Evolutionary conservation across 2,797 vertebrate genomes (phyloP), one percentile per base, ranked within the genome.

Genomic region (Pseudomugil gertrudae): DNA sequence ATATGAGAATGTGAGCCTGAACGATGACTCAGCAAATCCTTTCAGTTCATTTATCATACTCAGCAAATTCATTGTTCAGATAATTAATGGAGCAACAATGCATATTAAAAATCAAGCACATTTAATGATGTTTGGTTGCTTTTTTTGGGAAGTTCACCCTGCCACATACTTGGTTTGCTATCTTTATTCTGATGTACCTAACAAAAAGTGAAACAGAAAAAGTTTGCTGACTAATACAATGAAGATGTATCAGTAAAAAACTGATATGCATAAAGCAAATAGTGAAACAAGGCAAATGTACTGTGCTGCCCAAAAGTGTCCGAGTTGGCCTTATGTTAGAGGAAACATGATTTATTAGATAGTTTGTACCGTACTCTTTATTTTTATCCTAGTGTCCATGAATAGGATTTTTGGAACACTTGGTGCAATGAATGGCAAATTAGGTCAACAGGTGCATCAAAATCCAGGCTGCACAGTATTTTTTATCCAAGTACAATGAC

Each of bases 31-130:
- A 80, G 74, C 55, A 60, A 56, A 21, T 63, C 3, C 48, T 36
- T 45, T 32, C 5, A 60, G 11, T 63, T 67, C 55, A 74, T 79
- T 76, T 35, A 23, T 74, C 56, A 57, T 36, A 62, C 79, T 87
- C 81, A 83, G 69, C 64, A 71, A 65, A 79, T 26, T 84, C 72
- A 81, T 74, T 72, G 56, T 27, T 71, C 57, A 60, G 53, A 71
- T 78, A 59, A 83, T 82, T 69, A 69, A 80, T 70, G 63, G 67
- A 66, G 63, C 7, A 87, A 55, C 63, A 66, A 76, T 71, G 76
- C 64, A 9, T 14, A 23, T 33, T 23, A 8, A 43, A n/a, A 50
- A 56, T 56, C 57, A 69, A 10, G 45, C 26, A 36, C 23, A 33
- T 26, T 33, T 65, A 63, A 56, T 13, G 35, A 58, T 36, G 19